Percentiles rank a stretch among this genome's conserved stretches.
Evolutionary conservation across 2,888 invertebrate genomes (phyloP).

Genomic region (Anoplius nigerrimus): DNA sequence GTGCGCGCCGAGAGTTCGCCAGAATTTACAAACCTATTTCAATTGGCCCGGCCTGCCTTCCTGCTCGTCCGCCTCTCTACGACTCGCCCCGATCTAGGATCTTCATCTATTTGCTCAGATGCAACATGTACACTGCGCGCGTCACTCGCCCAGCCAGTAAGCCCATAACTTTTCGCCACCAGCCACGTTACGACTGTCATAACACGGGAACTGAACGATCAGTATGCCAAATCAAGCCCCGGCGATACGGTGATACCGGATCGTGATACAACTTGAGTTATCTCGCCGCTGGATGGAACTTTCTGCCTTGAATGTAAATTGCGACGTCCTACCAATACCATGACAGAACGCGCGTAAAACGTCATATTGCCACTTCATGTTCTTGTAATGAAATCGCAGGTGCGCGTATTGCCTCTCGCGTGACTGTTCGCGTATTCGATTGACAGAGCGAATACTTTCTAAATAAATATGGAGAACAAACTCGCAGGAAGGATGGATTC

Average conservation of each 20-base stretch:
- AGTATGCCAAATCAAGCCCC: slow-evolving; percentile 10
- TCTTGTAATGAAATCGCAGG: too few species aligned
- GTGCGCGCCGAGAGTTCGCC: slow-evolving; percentile 30
- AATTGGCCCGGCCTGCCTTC: slow-evolving; percentile 5
- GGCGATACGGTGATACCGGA: slow-evolving; percentile 10
- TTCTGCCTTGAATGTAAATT: neutral
- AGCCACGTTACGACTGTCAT: slow-evolving; percentile 26
- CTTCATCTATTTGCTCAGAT: neutral
- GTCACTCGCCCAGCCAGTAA: slow-evolving; percentile 5
- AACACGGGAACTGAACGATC: slow-evolving; percentile 33
- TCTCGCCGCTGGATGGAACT: neutral
- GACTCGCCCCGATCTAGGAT: too few species aligned
- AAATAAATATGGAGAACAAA: too few species aligned
- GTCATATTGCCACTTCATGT: too few species aligned
- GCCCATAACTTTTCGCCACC: slow-evolving; percentile 30
- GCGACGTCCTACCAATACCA: too few species aligned
- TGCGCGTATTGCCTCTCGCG: too few species aligned
- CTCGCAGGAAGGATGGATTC: too few species aligned
- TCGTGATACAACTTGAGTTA: slow-evolving; percentile 5
- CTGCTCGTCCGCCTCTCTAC: neutral
- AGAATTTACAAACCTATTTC: slow-evolving; percentile 18
- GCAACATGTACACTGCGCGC: neutral
- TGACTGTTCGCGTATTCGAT: too few species aligned
- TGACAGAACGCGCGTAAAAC: too few species aligned
- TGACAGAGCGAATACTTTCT: too few species aligned